These are phyloP conservation scores for Seriola aureovittata DNA, from an alignment of 2,113 vertebrate species.

Conservation along the genomic window DNA sequence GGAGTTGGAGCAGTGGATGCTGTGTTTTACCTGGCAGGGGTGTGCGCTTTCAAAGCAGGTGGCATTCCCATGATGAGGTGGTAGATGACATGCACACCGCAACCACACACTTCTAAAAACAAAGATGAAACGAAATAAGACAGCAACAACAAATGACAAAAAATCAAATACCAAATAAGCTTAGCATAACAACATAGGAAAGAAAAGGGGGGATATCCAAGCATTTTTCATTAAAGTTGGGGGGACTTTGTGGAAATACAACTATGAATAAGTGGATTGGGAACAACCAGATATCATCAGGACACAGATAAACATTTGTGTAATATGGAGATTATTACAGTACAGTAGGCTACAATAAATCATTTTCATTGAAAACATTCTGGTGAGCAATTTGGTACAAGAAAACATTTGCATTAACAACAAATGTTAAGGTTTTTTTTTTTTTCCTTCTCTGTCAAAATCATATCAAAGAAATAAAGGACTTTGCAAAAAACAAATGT, in stretches of 20 bases:
- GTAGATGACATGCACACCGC: constrained; percentile 6
- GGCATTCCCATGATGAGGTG: constrained; percentile 5
- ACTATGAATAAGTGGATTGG: background rate
- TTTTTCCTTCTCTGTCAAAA: background rate
- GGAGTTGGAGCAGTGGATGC: constrained; percentile 4
- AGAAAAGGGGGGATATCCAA: background rate
- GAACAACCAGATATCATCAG: background rate
- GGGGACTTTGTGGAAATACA: background rate
- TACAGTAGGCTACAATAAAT: background rate
- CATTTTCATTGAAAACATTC: background rate
- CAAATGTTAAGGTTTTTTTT: no score
- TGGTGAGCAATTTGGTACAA: background rate
- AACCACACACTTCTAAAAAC: constrained; percentile 18
- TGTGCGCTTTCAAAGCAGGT: constrained; percentile 27
- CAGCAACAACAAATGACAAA: background rate
- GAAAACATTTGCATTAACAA: no score
- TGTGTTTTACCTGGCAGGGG: constrained; percentile 26
- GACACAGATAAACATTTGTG: background rate
- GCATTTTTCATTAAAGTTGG: no score
- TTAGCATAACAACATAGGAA: background rate
- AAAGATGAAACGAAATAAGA: background rate
- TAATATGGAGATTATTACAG: background rate
- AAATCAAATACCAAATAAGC: background rate
- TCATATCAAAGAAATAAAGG: no score
- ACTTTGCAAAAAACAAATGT: background rate